Base-by-base conservation (phyloP, 2,888 invertebrate genomes). In the Sclerodermus sp. region DNA sequence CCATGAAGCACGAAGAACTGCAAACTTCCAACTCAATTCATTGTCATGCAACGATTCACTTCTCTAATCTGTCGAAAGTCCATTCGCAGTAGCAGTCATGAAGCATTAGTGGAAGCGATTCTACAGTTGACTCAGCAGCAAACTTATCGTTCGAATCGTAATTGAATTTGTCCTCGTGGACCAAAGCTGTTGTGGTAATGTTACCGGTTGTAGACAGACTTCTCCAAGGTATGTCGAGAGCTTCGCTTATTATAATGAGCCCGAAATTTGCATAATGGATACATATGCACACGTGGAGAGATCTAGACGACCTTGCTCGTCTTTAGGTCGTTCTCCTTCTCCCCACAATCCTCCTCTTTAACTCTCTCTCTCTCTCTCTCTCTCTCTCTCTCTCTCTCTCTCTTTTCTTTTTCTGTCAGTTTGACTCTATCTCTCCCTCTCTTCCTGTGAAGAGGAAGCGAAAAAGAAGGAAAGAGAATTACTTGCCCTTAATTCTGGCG, bases 231-330 rank as follows among this genome's bases (percentile, higher is more conserved):
- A 70, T 53, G 67, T 67, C 70, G 63, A 73, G 73, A 67, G 68
- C 68, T 73, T 70, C 73, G 76, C 76, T 77, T 75, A 77, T 77
- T 74, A 76, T 76, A 75, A 76, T 75, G 68, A 71, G 60, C 64
- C 67, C 64, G 66, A 71, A 75, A 76, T 76, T 76, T 76, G 69
- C 76, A 76, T 76, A 76, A 75, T 75, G 73, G 74, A 74, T 76
- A 76, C 73, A 74, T 75, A 76, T 76, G 76, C 71, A 71, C 68
- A 68, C 65, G 65, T 56, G 50, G 65, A 66, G 66, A 62, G 67
- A 62, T 60, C 66, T 62, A 52, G 63, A 60, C 66, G 66, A 67
- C 67, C 64, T 61, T 63, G 47, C 57, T 44, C 48, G 42, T 34
- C 30, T 30, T 10, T 30, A 6, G 30, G 8, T 6, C 42, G 16